Evolutionary conservation across 2,113 vertebrate genomes (phyloP), one percentile per base, ranked within the genome.

Genomic region (Solenodon paradoxus): DNA sequence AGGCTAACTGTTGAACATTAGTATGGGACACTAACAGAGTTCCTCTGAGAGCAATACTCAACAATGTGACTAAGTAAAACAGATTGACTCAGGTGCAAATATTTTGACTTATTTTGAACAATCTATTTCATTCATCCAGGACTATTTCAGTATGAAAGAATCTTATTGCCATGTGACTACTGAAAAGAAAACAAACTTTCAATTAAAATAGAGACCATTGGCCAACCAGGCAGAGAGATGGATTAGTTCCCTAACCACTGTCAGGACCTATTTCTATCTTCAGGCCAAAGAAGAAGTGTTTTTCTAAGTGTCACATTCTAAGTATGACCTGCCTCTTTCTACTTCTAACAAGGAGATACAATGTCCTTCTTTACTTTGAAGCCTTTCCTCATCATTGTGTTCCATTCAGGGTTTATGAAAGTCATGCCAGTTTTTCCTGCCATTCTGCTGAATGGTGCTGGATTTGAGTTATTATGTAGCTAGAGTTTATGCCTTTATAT

Each of bases 21-120:
- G 17, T 5, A 0, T 4, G 10, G 19, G 17, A 19, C 9, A 16
- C 28, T 28, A 0, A 17, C 13, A 13, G 30, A 2, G 11, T 26
- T 57, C 57, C 40, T 32, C 26, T 24, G 59, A 47, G 32, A 84
- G 63, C 57, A 15, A 38, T 0, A 57, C 17, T 40, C 20, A 28
- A 32, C 45, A 71, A 6, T 26, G 1, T 38, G 15, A 9, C 32
- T 45, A 49, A 68, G 7, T 51, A 77, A n/a, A 53, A 84, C 3
- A 85, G 24, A 57, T 1, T 2, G 10, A 35, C 77, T 66, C n/a
- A 12, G 40, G 47, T 59, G 20, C 28, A 95, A 42, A 55, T 7
- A 3, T 13, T 38, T 5, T 53, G n/a, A 42, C 66, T 83, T 68
- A 57, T 53, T 75, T 26, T 72, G 22, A 38, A 10, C 9, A n/a